phyloP scores from a whole-genome alignment of 2,797 vertebrate genomes.

The Coccyzus lansbergi region DNA sequence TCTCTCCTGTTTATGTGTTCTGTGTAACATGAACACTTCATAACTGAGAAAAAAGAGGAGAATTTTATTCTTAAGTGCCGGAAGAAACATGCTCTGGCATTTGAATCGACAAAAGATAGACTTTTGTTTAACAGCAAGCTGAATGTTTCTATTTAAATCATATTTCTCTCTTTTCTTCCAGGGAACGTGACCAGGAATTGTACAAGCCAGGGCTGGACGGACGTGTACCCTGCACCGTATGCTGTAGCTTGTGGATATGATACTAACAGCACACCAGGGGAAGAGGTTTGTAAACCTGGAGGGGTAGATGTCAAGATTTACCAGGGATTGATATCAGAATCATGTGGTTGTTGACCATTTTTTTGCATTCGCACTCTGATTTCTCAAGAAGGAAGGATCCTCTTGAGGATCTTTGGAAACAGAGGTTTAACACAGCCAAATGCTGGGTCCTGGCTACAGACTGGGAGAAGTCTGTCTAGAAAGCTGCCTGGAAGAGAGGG shows the following conservation, averaged over 20 bases:
- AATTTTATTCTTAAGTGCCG: background rate
- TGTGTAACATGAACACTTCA: background rate
- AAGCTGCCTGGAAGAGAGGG: too few species aligned
- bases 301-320: background rate
- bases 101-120: background rate
- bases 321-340: background rate
- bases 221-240: conserved; percentile 85
- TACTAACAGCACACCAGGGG: conserved; percentile 73
- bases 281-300: conserved; percentile 70
- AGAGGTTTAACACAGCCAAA: too few species aligned
- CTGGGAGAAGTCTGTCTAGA: too few species aligned
- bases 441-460: too few species aligned
- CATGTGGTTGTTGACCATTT: fast-evolving
- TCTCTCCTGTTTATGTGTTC: background rate
- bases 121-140: background rate
- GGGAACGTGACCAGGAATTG: conserved; percentile 93
- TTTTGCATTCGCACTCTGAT: background rate
- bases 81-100: background rate
- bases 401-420: background rate
- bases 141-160: background rate
- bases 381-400: background rate
- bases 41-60: background rate
- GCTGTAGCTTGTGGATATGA: conserved; percentile 86
- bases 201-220: conserved; percentile 87
- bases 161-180: conserved; percentile 51